Percentiles rank a stretch among this genome's conserved stretches.
phyloP scores from a whole-genome alignment of 2,113 vertebrate species.

The Tachysurus vachellii region DNA sequence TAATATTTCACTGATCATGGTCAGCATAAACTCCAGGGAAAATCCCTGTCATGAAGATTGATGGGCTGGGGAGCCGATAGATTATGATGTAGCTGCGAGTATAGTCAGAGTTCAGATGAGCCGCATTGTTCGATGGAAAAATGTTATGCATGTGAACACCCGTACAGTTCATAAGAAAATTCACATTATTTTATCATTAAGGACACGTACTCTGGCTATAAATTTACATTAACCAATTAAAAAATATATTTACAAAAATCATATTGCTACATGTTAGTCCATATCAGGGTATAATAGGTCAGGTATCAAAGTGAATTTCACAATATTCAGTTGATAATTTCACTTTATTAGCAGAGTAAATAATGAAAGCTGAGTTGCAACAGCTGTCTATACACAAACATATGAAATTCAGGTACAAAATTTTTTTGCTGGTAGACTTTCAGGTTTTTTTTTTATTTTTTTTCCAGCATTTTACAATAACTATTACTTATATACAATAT shows the following conservation, averaged over 20 bases:
- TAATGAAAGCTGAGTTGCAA: not conserved
- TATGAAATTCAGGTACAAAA: not conserved
- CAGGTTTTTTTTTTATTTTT: no score
- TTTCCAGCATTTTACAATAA: not conserved
- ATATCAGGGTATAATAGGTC: no score
- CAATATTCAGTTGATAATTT: no score
- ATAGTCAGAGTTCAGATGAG: not conserved
- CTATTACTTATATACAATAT: no score
- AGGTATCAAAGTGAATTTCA: no score
- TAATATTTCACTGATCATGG: not conserved
- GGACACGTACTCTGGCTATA: not conserved
- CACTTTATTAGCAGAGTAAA: not conserved
- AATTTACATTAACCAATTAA: no score
- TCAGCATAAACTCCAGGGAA: not conserved
- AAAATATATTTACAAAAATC: no score
- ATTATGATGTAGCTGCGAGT: not conserved
- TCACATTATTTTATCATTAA: not conserved
- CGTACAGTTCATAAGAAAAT: not conserved
- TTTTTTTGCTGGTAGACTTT: not conserved
- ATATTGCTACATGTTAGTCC: no score
- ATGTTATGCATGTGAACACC: not conserved
- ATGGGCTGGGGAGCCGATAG: not conserved
- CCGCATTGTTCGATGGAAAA: not conserved
- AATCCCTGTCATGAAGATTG: not conserved
- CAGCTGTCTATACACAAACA: not conserved